These are phyloP conservation scores for Elachura formosa DNA, from an alignment of 2,113 vertebrate genomes.

Conservation along the genomic window DNA sequence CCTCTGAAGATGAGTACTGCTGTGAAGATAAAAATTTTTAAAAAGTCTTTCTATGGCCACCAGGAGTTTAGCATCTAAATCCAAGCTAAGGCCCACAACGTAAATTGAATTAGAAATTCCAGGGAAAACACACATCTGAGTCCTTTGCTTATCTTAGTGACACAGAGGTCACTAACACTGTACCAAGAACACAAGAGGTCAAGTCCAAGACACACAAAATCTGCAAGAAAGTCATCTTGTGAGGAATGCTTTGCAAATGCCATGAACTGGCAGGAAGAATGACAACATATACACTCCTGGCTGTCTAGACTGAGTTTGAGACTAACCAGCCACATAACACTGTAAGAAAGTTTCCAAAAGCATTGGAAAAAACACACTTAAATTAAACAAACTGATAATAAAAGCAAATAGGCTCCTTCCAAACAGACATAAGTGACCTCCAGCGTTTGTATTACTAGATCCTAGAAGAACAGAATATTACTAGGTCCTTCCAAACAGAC, in stretches of 20 bases:
- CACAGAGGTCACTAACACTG: not conserved
- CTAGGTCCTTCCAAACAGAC: not conserved
- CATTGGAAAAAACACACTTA: not conserved
- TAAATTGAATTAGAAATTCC: not conserved
- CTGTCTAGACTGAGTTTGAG: not conserved
- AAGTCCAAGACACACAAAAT: not conserved
- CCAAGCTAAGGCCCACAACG: not conserved
- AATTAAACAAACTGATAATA: not conserved
- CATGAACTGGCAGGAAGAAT: not conserved
- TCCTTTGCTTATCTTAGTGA: not conserved
- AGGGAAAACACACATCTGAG: not conserved
- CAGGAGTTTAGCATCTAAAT: not conserved
- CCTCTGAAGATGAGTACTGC: not conserved
- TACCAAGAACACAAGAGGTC: not conserved
- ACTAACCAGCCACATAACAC: not conserved
- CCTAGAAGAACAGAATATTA: not conserved
- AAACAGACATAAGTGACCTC: not conserved
- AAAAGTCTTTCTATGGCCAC: not conserved
- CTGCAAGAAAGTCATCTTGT: not conserved
- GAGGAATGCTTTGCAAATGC: not conserved
- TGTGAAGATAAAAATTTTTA: not conserved
- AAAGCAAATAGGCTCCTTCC: not conserved
- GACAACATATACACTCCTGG: not conserved
- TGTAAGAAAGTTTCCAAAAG: not conserved
- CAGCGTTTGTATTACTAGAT: not conserved